A percentile compares a stretch with the other conserved stretches of the same genome.
Conservation (phyloP, 2,888 invertebrate species). For the Galerucella pusilla region DNA sequence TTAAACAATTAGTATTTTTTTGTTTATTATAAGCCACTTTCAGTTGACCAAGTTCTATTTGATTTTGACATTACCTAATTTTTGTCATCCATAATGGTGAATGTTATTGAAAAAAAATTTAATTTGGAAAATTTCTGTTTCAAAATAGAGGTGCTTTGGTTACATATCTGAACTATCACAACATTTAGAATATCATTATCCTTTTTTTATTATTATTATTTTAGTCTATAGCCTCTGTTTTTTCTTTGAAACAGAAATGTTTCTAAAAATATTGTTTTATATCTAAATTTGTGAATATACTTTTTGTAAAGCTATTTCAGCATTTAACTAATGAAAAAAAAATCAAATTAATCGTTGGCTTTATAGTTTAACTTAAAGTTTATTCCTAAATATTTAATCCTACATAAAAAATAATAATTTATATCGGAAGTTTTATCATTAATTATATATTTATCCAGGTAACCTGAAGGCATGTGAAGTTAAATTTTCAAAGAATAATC, state of each 20-base stretch:
- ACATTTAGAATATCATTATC: slow-evolving; percentile 55
- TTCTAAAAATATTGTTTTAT: neutral
- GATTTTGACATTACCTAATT: too few species aligned
- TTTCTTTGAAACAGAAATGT: slow-evolving; percentile 11
- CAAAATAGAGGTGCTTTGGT: slow-evolving; percentile 46
- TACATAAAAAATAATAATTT: neutral
- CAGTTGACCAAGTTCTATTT: too few species aligned
- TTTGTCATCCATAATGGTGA: too few species aligned
- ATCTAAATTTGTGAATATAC: neutral
- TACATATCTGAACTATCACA: slow-evolving; percentile 57
- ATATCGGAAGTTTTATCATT: too few species aligned
- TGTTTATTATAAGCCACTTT: too few species aligned
- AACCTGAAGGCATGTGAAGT: too few species aligned
- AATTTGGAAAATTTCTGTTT: slow-evolving; percentile 35
- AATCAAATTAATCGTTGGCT: neutral
- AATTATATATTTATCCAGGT: too few species aligned
- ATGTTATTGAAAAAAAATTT: neutral
- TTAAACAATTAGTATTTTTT: too few species aligned
- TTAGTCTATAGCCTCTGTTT: neutral
- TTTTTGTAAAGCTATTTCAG: neutral
- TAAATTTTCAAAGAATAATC: too few species aligned
- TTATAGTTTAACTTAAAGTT: neutral
- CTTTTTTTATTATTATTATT: slow-evolving; percentile 23
- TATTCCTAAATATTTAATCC: too few species aligned
- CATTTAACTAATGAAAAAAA: neutral